phyloP scores from a whole-genome alignment of 2,113 vertebrate species.

The Neodon shergylaensis region DNA sequence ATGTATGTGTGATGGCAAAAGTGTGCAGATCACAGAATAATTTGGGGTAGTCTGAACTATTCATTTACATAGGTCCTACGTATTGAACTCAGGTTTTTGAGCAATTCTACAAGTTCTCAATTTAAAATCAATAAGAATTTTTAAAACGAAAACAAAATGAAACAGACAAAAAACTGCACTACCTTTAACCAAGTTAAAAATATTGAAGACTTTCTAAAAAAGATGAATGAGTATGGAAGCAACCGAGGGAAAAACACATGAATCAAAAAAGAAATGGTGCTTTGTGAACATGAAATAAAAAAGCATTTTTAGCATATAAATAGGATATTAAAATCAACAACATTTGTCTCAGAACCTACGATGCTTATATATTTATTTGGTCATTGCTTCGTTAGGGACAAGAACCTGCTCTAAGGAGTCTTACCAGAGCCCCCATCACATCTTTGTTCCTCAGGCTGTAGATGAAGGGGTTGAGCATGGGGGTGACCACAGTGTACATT shows the following conservation, averaged over 20 bases:
- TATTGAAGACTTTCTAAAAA: neutral
- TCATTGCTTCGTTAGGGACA: neutral
- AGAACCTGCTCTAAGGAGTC: neutral
- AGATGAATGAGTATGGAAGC: neutral
- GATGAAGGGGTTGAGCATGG: neutral
- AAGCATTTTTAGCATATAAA: neutral
- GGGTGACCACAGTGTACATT: neutral
- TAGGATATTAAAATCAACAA: neutral
- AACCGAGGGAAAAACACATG: neutral
- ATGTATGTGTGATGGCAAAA: neutral
- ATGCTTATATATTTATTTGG: neutral
- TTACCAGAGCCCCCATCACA: neutral
- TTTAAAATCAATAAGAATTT: neutral
- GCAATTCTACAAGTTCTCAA: neutral
- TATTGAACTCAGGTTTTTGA: neutral
- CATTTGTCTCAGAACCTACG: neutral
- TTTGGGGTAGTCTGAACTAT: neutral
- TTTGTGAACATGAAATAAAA: neutral
- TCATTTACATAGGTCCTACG: neutral
- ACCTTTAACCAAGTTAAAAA: neutral
- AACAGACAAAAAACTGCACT: too few relatives aligned
- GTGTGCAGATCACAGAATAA: neutral
- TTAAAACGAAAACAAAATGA: neutral
- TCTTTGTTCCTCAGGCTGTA: neutral
- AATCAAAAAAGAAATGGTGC: neutral